Evolutionary conservation across 2,113 vertebrate species (phyloP).

Genomic region (Mirza zaza): DNA sequence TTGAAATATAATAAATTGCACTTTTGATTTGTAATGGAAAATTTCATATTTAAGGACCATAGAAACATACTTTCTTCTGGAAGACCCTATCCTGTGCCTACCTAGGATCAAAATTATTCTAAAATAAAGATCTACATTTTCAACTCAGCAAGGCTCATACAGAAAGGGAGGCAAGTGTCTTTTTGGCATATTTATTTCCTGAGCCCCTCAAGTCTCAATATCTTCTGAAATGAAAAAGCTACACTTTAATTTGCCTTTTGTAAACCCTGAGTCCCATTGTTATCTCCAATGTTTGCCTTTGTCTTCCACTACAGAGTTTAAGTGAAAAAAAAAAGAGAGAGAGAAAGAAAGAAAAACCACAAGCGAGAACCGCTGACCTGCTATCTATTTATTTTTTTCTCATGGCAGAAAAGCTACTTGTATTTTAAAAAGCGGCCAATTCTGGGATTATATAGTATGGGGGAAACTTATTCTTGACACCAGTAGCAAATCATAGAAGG

Average conservation of each 20-base stretch:
- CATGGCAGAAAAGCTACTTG: neutral
- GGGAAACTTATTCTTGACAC: neutral
- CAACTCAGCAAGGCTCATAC: neutral
- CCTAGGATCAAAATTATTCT: neutral
- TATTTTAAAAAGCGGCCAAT: neutral
- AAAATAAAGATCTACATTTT: neutral
- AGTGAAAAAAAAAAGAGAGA: neutral
- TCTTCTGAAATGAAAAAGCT: constrained; percentile 13
- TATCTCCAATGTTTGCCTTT: neutral
- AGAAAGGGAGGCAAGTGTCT: neutral
- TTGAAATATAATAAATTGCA: no score
- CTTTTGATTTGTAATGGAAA: no score
- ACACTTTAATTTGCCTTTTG: constrained; percentile 4
- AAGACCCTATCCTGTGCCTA: neutral
- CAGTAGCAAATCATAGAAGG: neutral
- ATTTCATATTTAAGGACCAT: no score
- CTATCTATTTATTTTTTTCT: constrained; percentile 26
- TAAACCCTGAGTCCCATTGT: neutral
- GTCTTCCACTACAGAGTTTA: neutral
- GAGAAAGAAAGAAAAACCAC: neutral
- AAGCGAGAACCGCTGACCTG: neutral
- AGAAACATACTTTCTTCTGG: neutral
- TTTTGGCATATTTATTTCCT: neutral
- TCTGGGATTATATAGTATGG: neutral
- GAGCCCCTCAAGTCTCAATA: neutral